Evolutionary conservation across 2,797 vertebrate species (phyloP), one percentile per base, ranked within the genome.

Genomic region (Neomorphus geoffroyi): DNA sequence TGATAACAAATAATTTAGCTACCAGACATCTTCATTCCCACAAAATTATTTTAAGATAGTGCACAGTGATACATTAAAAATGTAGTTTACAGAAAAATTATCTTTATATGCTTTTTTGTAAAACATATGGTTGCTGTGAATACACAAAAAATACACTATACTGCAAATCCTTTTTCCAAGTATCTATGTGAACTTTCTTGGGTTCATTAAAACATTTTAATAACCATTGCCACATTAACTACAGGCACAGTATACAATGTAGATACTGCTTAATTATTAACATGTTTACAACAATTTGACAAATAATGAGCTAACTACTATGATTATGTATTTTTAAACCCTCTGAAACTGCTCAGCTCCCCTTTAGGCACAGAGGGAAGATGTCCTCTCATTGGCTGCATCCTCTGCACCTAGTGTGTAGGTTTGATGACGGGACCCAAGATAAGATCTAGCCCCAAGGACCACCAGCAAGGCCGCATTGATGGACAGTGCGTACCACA

Each of bases 281-380:
- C 61, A 0, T 72, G 77, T 85, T 94, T 66, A 79, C 83, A 66
- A 51, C 30, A 12, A 9, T 80, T 78, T 62, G 27, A 53, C 82
- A 95, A 91, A 96, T 88, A 91, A 88, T 28, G 70, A 67, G 51
- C 66, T 81, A 79, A 94, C 94, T 82, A 19, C 37, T 24, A 28
- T 58, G 62, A 32, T 86, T 85, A 39, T 3, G 56, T 5, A 2
- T 72, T 87, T 86, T 83, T 28, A 39, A 53, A 16, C 30, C 2
- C 1, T 22, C 51, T 67, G 50, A 37, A 56, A 18, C 24, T 4
- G 9, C 80, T 73, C 58, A 10, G 70, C 43, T 53, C 43, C 19
- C 2, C 28, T 19, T 22, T 2, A 4, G 37, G 32, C n/a, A 1
- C 0, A 0, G 78, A 22, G 67, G 32, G 60, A 41, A 48, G 50